Evolutionary conservation across 2,888 invertebrate genomes (phyloP), one percentile per base, ranked within the genome.

Genomic region (Chelonus formosanus): DNA sequence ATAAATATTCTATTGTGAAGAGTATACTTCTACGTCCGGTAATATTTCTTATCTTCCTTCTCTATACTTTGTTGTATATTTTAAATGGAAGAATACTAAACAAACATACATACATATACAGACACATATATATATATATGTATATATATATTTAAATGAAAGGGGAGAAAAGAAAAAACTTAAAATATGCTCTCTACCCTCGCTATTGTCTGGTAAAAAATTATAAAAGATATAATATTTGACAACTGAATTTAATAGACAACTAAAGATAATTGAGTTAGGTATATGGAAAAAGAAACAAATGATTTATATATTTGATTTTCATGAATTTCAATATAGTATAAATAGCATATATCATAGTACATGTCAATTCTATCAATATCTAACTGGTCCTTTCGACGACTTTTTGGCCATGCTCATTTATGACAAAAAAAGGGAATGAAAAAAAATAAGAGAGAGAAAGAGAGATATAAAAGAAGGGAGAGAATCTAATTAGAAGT

Each of bases 291-390:
- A 52, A 52, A 52, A 52, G 52, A 52, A 52, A 40, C 5, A 40
- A 40, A 40, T 40, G 40, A 40, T 40, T 40, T 40, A 40, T 40
- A 40, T 40, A 5, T 6, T 40, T 40, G 6, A 40, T 40, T 40
- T 40, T 40, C 40, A 40, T 6, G 6, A 40, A 40, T 5, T 6
- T 6, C 6, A 40, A 40, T 40, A 40, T 4, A 5, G 4, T n/a
- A 48, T 47, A 8, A 10, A 47, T 8, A 52, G 20, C 20, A 35
- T 10, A 7, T 55, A 55, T 43, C 40, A 56, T 63, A 56, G 57
- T 63, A 45, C 44, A 50, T 63, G 57, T 63, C 48, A 63, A 57
- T 63, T 57, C 52, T 63, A 63, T 40, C 34, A 40, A 40, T 43
- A 36, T 55, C 5, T 5, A 40, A n/a, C n/a, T 55, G 36, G n/a